Conservation (phyloP, 64 coral and sea anemone species). For the Astreopora myriophthalma region DNA sequence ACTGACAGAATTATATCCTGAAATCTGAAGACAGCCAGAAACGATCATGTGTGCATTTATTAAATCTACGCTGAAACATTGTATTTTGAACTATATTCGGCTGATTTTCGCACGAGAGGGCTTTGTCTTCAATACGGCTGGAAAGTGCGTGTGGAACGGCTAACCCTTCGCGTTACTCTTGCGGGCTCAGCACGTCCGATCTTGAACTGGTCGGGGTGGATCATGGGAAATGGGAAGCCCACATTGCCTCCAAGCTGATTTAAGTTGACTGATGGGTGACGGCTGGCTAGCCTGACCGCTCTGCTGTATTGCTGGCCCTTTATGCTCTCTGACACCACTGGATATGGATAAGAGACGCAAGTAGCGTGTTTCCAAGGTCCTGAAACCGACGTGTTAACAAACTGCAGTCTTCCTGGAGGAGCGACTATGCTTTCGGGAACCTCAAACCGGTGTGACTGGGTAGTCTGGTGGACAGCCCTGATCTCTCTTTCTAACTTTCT, state of each 20-base stretch:
- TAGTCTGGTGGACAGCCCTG: background rate
- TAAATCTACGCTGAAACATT: no score
- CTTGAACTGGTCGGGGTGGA: background rate
- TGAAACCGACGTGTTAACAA: background rate
- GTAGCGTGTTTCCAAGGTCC: background rate
- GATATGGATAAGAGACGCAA: background rate
- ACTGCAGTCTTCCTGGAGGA: background rate
- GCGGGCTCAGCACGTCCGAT: background rate
- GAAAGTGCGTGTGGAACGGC: background rate
- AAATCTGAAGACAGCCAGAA: no score
- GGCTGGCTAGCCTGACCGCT: background rate
- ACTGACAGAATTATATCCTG: no score
- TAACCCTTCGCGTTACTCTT: background rate
- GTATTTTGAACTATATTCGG: no score
- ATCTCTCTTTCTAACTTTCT: background rate
- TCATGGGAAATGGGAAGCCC: background rate
- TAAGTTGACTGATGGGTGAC: background rate
- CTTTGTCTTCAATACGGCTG: conserved; percentile 7
- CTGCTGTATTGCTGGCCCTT: background rate
- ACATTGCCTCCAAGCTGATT: background rate
- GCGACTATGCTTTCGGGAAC: background rate
- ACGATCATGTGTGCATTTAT: no score
- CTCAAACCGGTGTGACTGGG: background rate
- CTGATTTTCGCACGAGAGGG: no score
- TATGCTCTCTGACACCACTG: background rate